Percentiles rank a stretch among this genome's conserved stretches.
phyloP scores from a whole-genome alignment of 64 coral and sea anemone species.

The Porites australiensis region DNA sequence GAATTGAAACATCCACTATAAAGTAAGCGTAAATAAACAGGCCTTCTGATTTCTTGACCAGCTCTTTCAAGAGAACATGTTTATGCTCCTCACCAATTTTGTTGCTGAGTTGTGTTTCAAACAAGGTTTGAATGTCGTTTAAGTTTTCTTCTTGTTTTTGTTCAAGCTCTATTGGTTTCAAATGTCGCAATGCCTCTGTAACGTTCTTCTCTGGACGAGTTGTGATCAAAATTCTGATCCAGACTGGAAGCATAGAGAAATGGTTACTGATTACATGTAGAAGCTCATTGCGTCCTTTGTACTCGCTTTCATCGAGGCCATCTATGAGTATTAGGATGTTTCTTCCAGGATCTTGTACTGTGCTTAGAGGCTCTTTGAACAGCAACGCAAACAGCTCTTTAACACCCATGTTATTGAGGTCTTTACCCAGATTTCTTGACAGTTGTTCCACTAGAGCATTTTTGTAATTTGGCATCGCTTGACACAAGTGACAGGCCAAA shows the following conservation, averaged over 20 bases:
- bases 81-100: background rate
- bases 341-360: slow-evolving; percentile 19
- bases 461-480: slow-evolving; percentile 22
- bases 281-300: slow-evolving; percentile 7
- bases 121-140: slow-evolving; percentile 18
- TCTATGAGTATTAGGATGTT: slow-evolving; percentile 39
- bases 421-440: slow-evolving; percentile 11
- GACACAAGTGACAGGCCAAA: slow-evolving; percentile 38
- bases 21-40: slow-evolving; percentile 30
- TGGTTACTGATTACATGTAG: slow-evolving; percentile 15
- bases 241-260: slow-evolving; percentile 28
- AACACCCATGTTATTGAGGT: slow-evolving; percentile 1
- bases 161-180: slow-evolving; percentile 6
- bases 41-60: slow-evolving; percentile 30
- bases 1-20: background rate
- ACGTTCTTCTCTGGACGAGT: slow-evolving; percentile 35
- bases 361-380: slow-evolving; percentile 27
- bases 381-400: slow-evolving; percentile 47
- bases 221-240: slow-evolving; percentile 11
- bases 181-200: background rate
- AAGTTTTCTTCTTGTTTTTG: background rate
- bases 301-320: slow-evolving; percentile 50
- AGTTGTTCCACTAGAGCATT: slow-evolving; percentile 16
- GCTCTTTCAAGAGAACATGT: background rate
- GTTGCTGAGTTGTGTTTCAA: background rate